Evolutionary conservation across 2,797 vertebrate species (phyloP), one percentile per base, ranked within the genome.

Genomic region (Hydrocynus forskahlii): DNA sequence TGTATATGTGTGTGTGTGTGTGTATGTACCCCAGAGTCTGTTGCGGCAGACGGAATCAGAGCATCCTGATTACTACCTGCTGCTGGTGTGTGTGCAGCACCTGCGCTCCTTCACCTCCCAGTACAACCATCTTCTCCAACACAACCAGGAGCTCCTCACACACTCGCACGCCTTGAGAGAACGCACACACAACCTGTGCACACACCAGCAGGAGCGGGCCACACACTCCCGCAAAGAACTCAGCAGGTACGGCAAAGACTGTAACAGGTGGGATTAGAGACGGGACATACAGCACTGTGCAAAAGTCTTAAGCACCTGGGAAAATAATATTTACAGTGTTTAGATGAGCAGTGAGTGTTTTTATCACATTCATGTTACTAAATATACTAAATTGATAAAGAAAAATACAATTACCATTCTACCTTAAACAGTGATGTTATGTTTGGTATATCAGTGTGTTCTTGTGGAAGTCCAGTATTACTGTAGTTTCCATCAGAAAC

Each of bases 61-160:
- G 71, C 98, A 99, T 85, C 98, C 98, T 0, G 98, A 99, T 89
- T 98, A 98, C 88, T 98, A 97, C 87, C 93, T 99, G 85, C 93
- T 99, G 82, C 94, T 98, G 86, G 95, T 99, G 84, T 97, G 96
- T 68, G 95, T 98, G 86, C 97, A 98, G 90, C 97, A 97, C 86
- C 95, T 99, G 74, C 94, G 95, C 8, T 93, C 95, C 69, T 99
- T 99, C 91, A 96, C 95, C 40, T 92, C 95, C 1, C 97, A 97
- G 91, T 95, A 97, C 76, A 96, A 95, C 79, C 94, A 97, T 86
- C 95, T 99, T 75, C 95, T 99, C 50, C 97, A 97, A 48, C 97
- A 96, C 94, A 97, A 96, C 40, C 96, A 99, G 87, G 97, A 98
- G 71, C 93, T 98, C 60, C 95, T 98, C 96, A 87, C 96, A 96